A percentile compares a stretch with the other conserved stretches of the same genome.
Evolutionary conservation across 64 coral and sea anemone species (phyloP).

Genomic region (Trachythela sp.): DNA sequence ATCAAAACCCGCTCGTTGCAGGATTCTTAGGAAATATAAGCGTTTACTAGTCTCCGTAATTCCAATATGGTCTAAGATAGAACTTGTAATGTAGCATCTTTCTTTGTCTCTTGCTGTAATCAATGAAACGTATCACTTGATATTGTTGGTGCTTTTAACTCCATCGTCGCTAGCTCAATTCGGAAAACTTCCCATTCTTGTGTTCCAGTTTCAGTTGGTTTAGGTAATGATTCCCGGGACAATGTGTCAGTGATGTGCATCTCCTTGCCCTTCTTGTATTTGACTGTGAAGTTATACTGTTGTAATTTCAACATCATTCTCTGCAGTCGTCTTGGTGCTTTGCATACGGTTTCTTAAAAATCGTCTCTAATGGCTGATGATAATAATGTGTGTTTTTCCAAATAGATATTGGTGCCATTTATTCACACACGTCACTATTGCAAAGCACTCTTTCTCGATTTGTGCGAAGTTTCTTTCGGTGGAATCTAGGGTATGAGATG

Average conservation of each 20-base stretch:
- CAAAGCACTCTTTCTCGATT: no score
- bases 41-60: no score
- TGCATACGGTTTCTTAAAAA: conserved; percentile 11
- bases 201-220: background rate
- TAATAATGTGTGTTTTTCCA: background rate
- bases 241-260: conserved; percentile 35
- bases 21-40: no score
- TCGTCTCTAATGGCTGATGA: background rate
- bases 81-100: conserved; percentile 32
- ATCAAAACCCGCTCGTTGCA: no score
- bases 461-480: background rate
- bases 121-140: conserved; percentile 26
- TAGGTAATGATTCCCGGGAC: background rate
- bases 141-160: conserved; percentile 17
- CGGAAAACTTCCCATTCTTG: conserved; percentile 34
- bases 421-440: background rate
- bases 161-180: conserved; percentile 28
- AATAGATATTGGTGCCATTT: background rate
- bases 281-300: background rate
- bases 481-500: background rate
- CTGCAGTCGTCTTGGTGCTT: no score
- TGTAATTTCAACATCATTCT: conserved; percentile 16
- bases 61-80: no score
- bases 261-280: background rate
- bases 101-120: conserved; percentile 29